Percentiles rank a stretch among this genome's conserved stretches.
Evolutionary conservation across 1,140 invertebrate species (phyloP).

Genomic region (Drosophila paulistorum): DNA sequence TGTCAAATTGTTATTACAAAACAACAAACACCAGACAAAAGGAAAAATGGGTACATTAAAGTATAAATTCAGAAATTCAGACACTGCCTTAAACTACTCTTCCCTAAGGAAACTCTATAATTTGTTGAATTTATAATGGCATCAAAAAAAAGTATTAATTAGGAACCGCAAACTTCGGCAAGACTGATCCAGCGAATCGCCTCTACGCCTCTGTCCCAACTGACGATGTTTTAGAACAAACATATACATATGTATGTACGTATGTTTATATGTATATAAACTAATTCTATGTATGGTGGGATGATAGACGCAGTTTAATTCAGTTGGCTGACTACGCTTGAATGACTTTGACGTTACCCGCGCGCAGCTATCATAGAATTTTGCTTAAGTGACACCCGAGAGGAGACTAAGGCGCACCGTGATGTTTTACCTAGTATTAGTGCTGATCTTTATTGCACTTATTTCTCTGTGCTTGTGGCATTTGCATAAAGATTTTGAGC

Average conservation of each 20-base stretch:
- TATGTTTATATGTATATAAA: not conserved
- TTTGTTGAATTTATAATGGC: too few relatives aligned
- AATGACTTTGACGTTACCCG: constrained; percentile 11
- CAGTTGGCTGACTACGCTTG: constrained; percentile 18
- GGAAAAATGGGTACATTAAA: too few relatives aligned
- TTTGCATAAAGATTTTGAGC: constrained; percentile 51
- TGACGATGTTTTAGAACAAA: not conserved
- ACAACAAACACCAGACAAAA: too few relatives aligned
- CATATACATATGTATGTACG: too few relatives aligned
- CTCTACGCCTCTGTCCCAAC: not conserved
- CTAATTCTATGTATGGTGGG: not conserved
- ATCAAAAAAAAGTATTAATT: not conserved
- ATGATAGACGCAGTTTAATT: constrained; percentile 14
- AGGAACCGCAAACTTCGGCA: not conserved
- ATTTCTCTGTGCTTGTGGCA: constrained; percentile 19
- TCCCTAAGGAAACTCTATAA: too few relatives aligned
- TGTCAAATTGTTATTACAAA: too few relatives aligned
- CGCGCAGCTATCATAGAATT: not conserved
- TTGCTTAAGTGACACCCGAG: not conserved
- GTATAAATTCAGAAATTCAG: too few relatives aligned
- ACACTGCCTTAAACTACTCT: too few relatives aligned
- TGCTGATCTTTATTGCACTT: constrained; percentile 27
- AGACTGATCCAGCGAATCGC: too few relatives aligned
- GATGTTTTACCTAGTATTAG: constrained; percentile 28
- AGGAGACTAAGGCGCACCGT: not conserved